Evolutionary conservation across 2,113 vertebrate genomes (phyloP).

Genomic region (Ifrita kowaldi): DNA sequence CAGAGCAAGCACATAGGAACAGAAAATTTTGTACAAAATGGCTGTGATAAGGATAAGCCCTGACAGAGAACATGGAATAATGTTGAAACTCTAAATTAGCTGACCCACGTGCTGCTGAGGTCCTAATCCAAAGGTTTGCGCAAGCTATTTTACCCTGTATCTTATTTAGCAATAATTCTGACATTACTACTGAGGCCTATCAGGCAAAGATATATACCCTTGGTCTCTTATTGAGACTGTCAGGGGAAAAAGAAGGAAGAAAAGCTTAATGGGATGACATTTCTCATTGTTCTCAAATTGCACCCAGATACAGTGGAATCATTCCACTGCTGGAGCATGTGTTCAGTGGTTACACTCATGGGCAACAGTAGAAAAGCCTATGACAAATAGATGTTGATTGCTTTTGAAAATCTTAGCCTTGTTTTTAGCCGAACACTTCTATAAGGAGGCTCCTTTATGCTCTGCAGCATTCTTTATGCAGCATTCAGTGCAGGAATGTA

Average conservation of each 20-base stretch:
- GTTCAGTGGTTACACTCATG: neutral
- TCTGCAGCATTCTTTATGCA: neutral
- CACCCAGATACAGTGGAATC: neutral
- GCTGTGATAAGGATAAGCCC: neutral
- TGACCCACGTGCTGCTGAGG: neutral
- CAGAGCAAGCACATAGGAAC: neutral
- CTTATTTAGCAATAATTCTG: neutral
- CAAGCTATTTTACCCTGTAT: neutral
- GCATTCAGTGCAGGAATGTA: neutral
- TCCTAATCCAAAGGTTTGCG: neutral
- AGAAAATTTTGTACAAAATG: neutral
- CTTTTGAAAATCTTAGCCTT: neutral
- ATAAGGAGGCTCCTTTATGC: neutral
- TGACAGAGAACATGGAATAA: neutral
- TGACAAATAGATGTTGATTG: neutral
- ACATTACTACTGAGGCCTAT: neutral
- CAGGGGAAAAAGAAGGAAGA: neutral
- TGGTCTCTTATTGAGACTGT: neutral
- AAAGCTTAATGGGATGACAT: neutral
- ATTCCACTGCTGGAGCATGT: neutral
- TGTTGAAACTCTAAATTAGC: neutral
- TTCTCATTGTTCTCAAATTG: constrained; percentile 32
- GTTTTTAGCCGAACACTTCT: neutral
- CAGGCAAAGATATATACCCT: neutral
- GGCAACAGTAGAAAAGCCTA: neutral